Evolutionary conservation across 2,888 invertebrate species (phyloP).

Genomic region (Pollenia labialis): DNA sequence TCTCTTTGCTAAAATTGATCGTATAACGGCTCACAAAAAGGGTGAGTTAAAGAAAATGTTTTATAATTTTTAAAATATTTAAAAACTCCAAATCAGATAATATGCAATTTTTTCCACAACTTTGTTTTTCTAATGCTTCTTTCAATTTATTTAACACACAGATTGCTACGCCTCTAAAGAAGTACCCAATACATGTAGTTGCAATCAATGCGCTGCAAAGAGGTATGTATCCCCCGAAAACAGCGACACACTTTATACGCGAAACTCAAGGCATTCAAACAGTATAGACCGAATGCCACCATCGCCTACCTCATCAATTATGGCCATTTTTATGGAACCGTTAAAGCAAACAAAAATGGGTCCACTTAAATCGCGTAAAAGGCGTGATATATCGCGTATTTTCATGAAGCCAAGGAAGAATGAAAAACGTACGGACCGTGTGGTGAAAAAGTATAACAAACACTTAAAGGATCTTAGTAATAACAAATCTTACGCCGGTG

Average conservation of each 20-base stretch:
- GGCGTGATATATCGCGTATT: conserved; percentile 77
- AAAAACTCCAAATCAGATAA: too few relatives aligned
- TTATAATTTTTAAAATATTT: neutral
- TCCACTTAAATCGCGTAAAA: conserved; percentile 73
- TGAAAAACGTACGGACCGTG: conserved; percentile 77
- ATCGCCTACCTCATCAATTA: conserved; percentile 2
- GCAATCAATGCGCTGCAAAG: conserved; percentile 74
- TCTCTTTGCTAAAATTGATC: conserved; percentile 79
- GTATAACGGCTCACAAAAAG: conserved; percentile 77
- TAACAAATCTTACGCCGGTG: conserved; percentile 1
- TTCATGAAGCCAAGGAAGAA: conserved; percentile 75
- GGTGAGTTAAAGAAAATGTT: conserved; percentile 75
- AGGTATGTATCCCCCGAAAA: conserved; percentile 79
- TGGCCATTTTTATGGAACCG: conserved; percentile 60
- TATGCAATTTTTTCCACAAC: neutral
- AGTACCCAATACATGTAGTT: conserved; percentile 73
- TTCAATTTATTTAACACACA: conserved; percentile 55
- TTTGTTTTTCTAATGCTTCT: neutral
- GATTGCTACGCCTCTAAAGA: conserved; percentile 74
- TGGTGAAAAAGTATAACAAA: conserved; percentile 79
- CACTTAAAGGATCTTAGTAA: conserved; percentile 69
- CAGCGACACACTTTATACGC: conserved; percentile 69
- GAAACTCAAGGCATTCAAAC: conserved; percentile 78
- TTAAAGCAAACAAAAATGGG: neutral
- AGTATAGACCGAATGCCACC: conserved; percentile 70